Percentiles rank a stretch among this genome's conserved stretches.
These are phyloP conservation scores for Megalurothrips usitatus DNA, from an alignment of 2,888 invertebrate genomes.

Conservation along the genomic window DNA sequence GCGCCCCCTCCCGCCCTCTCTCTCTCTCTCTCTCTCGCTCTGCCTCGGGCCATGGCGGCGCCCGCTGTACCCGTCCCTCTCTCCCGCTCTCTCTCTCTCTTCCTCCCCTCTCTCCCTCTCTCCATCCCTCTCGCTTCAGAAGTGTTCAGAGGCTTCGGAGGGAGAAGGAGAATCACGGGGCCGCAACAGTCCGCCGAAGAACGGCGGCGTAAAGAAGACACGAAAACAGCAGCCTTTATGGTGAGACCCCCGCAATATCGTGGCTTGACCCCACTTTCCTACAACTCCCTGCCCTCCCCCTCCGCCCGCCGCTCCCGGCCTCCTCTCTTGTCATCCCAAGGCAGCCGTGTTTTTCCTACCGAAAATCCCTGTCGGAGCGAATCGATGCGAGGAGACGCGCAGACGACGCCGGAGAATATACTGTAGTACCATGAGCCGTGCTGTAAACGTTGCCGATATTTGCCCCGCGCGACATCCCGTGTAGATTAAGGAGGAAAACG, in stretches of 20 bases:
- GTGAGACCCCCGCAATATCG: background rate
- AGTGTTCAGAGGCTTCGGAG: background rate
- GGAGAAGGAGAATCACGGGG: background rate
- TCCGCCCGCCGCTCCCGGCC: background rate
- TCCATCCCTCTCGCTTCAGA: background rate
- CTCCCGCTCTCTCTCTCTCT: background rate
- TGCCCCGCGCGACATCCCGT: no score
- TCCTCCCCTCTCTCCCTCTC: background rate
- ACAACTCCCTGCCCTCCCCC: background rate
- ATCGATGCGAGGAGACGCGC: no score
- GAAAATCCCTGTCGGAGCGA: no score
- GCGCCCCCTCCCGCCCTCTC: background rate
- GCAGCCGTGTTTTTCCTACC: no score
- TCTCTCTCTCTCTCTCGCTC: background rate
- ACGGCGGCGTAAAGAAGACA: slow-evolving; percentile 9
- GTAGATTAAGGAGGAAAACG: no score
- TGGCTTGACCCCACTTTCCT: slow-evolving; percentile 21
- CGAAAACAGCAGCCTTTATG: slow-evolving; percentile 16
- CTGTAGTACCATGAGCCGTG: no score
- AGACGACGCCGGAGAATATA: no score
- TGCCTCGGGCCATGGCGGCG: background rate
- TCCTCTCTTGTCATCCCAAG: background rate
- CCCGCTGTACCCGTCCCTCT: background rate
- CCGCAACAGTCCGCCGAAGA: slow-evolving; percentile 1
- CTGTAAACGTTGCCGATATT: no score